Evolutionary conservation across 2,797 vertebrate genomes (phyloP), one percentile per base, ranked within the genome.

Genomic region (Acanthis flammea): DNA sequence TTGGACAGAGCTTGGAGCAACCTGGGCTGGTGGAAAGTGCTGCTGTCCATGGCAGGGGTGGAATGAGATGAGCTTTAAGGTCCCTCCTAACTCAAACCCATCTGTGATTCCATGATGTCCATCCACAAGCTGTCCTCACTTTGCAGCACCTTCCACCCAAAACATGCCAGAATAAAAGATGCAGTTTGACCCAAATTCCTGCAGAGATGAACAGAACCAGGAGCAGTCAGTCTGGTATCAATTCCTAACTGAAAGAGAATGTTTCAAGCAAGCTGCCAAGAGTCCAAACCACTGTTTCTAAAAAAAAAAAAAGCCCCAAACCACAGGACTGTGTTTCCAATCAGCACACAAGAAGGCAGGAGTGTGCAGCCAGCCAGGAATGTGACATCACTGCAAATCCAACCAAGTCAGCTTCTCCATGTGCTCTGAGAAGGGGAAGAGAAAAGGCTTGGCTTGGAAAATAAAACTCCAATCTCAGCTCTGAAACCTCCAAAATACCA

Each of bases 11-110:
- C 37, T 65, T n/a, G 44, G n/a, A 72, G 60, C 11, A 25, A 0
- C 1, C n/a, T 72, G 67, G n/a, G 1, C 0, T 3, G 10, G n/a
- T 19, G 57, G 15, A 14, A 0, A 4, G 27, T 14, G 31, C 12
- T 2, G 0, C 42, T 65, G 28, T 28, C 12, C 37, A 31, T 11
- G 60, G 45, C 24, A 73, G 39, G 33, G 30, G 24, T 51, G 10
- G 24, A 12, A 73, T 21, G 12, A 22, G 45, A 66, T 16, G 17
- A 31, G 5, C 4, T 51, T 72, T 27, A 66, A 53, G 17, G n/a
- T 39, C 21, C 33, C n/a, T 58, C 45, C 21, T n/a, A 58, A 51
- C 24, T 25, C 39, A 88, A 66, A 80, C 24, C 33, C 7, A 2
- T 41, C 33, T 33, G 44, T 39, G 53, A 66, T 33, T 53, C 60